Conservation (phyloP, 2,888 invertebrate species). For the Netelia fuscicornis region DNA sequence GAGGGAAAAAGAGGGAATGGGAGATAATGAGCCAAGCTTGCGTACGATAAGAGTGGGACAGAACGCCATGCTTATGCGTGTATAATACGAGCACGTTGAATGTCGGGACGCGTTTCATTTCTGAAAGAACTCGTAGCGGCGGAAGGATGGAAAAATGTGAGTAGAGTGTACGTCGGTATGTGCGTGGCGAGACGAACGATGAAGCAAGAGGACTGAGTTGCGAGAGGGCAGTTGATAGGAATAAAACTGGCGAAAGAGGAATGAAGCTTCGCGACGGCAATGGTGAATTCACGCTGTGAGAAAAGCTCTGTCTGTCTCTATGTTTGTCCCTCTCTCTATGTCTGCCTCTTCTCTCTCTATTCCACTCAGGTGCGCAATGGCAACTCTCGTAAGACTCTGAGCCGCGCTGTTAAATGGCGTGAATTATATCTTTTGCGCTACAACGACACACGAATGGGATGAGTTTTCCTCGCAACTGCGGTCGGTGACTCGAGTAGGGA, state of each 20-base stretch:
- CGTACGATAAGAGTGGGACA: constrained; percentile 13
- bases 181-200: constrained; percentile 46
- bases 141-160: neutral
- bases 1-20: constrained; percentile 17
- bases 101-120: constrained; percentile 65
- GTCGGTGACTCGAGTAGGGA: constrained; percentile 5
- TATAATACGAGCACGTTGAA: constrained; percentile 70
- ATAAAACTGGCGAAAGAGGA: constrained; percentile 24
- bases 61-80: constrained; percentile 59
- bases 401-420: constrained; percentile 77
- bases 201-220: constrained; percentile 34
- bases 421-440: constrained; percentile 76
- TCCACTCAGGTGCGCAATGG: neutral
- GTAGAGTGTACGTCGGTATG: constrained; percentile 24
- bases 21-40: neutral
- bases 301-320: constrained; percentile 29
- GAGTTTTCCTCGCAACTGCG: constrained; percentile 39
- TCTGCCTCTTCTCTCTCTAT: neutral
- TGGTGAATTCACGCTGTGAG: constrained; percentile 72
- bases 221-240: constrained; percentile 33
- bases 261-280: constrained; percentile 35
- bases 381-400: constrained; percentile 52
- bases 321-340: neutral
- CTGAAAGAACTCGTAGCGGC: constrained; percentile 73
- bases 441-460: constrained; percentile 70